Conservation (phyloP, 2,113 vertebrate species). For the Dunckerocampus dactyliophorus region DNA sequence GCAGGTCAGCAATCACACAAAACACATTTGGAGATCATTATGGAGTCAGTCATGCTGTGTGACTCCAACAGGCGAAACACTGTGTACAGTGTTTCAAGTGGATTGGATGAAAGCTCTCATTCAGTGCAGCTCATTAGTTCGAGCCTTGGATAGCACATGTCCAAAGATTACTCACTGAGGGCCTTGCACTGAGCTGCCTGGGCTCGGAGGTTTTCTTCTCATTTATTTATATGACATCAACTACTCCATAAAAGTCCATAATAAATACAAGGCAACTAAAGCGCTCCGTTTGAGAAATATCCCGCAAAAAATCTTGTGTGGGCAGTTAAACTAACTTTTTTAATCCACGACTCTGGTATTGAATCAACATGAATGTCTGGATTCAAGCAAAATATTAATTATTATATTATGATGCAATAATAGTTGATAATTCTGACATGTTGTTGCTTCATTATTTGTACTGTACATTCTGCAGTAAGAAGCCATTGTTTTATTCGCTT, state of each 20-base stretch:
- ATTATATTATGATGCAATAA: neutral
- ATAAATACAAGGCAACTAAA: neutral
- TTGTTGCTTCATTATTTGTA: neutral
- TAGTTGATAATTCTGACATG: neutral
- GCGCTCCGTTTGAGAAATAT: constrained; percentile 5
- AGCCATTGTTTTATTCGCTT: neutral
- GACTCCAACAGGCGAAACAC: constrained; percentile 56
- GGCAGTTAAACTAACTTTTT: neutral
- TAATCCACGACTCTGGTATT: neutral
- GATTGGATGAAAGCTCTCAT: constrained; percentile 64
- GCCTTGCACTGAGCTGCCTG: constrained; percentile 14
- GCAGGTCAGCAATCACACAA: constrained; percentile 50
- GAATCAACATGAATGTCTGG: neutral
- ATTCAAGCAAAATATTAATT: neutral
- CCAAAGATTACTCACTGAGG: constrained; percentile 38
- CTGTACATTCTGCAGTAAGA: neutral
- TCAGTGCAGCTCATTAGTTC: constrained; percentile 65
- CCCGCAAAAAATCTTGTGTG: neutral
- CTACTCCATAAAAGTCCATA: neutral
- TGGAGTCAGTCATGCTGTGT: constrained; percentile 53
- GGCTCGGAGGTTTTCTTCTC: constrained; percentile 40
- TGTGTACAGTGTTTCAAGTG: constrained; percentile 57
- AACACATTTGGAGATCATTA: constrained; percentile 72
- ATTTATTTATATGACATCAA: constrained; percentile 34
- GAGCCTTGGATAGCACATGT: constrained; percentile 44